phyloP scores from a whole-genome alignment of 2,797 vertebrate species.

The Chloroceryle amazona region DNA sequence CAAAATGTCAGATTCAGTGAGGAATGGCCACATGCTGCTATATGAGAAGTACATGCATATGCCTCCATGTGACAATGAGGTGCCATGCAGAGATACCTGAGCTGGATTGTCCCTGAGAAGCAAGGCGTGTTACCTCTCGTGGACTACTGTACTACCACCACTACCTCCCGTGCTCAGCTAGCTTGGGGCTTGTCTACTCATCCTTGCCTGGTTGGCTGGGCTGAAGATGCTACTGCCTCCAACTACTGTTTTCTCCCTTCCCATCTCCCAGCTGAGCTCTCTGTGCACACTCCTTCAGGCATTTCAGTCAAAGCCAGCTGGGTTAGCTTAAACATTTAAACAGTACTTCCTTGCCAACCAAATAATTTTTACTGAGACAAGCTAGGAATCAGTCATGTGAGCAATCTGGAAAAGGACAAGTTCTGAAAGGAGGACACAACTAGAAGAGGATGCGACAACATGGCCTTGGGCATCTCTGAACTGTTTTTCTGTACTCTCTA shows the following conservation, averaged over 20 bases:
- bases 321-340: background rate
- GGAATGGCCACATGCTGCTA: background rate
- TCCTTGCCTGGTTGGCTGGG: background rate
- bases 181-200: background rate
- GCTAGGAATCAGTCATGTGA: background rate
- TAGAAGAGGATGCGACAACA: background rate
- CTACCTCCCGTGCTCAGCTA: background rate
- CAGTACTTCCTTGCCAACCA: background rate
- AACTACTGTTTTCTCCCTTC: background rate
- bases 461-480: background rate
- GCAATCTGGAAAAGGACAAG: background rate
- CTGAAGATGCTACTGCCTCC: background rate
- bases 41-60: background rate
- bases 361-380: background rate
- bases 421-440: background rate
- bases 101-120: conserved; percentile 41
- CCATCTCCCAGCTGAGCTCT: background rate
- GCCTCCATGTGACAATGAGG: background rate
- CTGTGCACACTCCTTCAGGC: background rate
- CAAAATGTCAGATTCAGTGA: background rate
- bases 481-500: background rate
- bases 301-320: background rate
- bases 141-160: background rate
- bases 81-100: conserved; percentile 55
- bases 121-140: background rate